phyloP scores from a whole-genome alignment of 2,888 invertebrate genomes.

The Petrophora chlorosata region DNA sequence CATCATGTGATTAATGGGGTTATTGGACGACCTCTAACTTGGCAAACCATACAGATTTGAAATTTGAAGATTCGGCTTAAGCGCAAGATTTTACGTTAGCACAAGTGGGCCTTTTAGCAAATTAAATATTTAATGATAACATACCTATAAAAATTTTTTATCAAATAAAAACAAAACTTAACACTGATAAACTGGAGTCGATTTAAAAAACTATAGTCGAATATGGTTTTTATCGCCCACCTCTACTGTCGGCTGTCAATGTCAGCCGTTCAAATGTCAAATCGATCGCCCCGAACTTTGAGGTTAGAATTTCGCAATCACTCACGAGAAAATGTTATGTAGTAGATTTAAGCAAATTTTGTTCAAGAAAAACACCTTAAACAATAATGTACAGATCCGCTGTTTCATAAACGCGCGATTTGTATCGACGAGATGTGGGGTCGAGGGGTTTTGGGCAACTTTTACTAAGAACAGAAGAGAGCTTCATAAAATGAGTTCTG shows the following conservation, averaged over 20 bases:
- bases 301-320: conserved; percentile 70
- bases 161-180: no score
- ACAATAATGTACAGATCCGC: conserved; percentile 44
- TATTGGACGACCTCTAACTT: no score
- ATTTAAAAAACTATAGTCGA: no score
- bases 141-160: no score
- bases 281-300: conserved; percentile 34
- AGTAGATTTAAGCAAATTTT: conserved; percentile 59
- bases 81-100: no score
- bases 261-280: conserved; percentile 15
- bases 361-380: conserved; percentile 43
- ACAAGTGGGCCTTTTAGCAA: no score
- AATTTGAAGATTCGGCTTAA: no score
- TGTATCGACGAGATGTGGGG: conserved; percentile 50
- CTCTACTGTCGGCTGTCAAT: conserved; percentile 26
- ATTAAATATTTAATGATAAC: no score
- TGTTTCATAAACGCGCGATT: conserved; percentile 44
- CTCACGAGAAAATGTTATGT: conserved; percentile 63
- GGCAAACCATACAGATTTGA: no score
- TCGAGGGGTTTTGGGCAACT: conserved; percentile 42
- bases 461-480: conserved; percentile 38
- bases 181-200: no score
- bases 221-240: no score
- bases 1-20: no score
- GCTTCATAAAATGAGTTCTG: conserved; percentile 53